Evolutionary conservation across 2,888 invertebrate species (phyloP).

Genomic region (Volucella zonaria): DNA sequence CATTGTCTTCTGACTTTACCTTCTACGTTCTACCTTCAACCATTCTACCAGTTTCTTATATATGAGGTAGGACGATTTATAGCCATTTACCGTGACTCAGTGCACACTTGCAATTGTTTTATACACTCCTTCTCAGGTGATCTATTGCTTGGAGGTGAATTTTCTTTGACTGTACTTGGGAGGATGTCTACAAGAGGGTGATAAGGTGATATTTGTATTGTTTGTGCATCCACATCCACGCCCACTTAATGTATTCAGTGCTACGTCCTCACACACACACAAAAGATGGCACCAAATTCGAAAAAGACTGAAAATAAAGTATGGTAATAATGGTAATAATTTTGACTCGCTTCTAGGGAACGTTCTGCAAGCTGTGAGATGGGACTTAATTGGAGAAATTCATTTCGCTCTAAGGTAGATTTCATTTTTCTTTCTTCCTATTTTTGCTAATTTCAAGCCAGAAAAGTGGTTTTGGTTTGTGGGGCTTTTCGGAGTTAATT

Average conservation of each 20-base stretch:
- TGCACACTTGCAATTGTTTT: constrained; percentile 72
- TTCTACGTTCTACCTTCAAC: no score
- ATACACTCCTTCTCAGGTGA: constrained; percentile 60
- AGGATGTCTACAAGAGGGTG: constrained; percentile 16
- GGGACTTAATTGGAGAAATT: no score
- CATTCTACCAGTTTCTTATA: constrained; percentile 57
- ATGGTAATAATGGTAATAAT: constrained; percentile 50
- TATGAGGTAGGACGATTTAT: constrained; percentile 69
- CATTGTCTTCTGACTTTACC: constrained; percentile 45
- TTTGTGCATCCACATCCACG: constrained; percentile 15
- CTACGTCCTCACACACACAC: constrained; percentile 13
- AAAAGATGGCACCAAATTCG: constrained; percentile 37
- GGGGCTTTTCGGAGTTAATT: no score
- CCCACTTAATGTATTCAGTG: constrained; percentile 13
- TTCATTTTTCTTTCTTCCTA: not conserved
- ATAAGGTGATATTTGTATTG: constrained; percentile 31
- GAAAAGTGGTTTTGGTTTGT: no score
- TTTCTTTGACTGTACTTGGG: constrained; percentile 56
- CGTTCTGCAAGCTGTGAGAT: no score
- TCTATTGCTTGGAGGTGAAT: constrained; percentile 55
- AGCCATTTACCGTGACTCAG: constrained; percentile 69
- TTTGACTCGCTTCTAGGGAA: not conserved
- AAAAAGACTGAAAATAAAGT: constrained; percentile 36
- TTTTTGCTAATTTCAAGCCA: no score
- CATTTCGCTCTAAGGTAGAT: no score